These are phyloP conservation scores for Drosophila bocki DNA, from an alignment of 1,140 invertebrate genomes.

Conservation along the genomic window DNA sequence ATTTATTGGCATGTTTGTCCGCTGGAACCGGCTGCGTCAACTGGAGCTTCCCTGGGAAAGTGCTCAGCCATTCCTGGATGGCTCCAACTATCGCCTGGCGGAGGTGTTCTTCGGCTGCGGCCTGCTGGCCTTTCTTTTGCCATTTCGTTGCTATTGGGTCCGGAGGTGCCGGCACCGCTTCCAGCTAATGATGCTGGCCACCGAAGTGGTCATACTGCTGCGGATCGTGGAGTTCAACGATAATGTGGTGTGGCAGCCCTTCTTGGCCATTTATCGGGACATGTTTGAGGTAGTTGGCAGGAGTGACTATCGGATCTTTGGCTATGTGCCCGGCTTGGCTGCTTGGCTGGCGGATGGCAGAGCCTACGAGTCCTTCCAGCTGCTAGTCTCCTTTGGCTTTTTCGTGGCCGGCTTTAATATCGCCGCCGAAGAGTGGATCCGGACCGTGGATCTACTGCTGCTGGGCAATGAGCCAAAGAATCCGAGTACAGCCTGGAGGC, in stretches of 20 bases:
- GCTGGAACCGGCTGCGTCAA: neutral
- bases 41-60: neutral
- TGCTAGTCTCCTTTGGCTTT: constrained; percentile 3
- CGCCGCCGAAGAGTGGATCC: neutral
- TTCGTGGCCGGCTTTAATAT: neutral
- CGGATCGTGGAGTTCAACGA: constrained; percentile 1
- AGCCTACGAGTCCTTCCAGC: constrained; percentile 3
- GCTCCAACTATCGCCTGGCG: neutral
- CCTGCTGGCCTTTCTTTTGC: neutral
- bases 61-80: too few relatives aligned
- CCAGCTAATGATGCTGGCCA: neutral
- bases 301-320: neutral
- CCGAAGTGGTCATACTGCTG: neutral
- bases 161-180: neutral
- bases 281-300: neutral
- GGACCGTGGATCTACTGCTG: neutral
- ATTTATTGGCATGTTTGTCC: neutral
- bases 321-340: neutral
- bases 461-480: neutral
- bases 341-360: neutral
- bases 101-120: constrained; percentile 2
- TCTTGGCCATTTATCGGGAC: constrained; percentile 2
- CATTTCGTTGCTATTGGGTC: neutral
- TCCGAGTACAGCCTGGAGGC: neutral
- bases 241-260: neutral